These are phyloP conservation scores for Drosophila mayaguana DNA, from an alignment of 2,888 invertebrate species.

Conservation along the genomic window DNA sequence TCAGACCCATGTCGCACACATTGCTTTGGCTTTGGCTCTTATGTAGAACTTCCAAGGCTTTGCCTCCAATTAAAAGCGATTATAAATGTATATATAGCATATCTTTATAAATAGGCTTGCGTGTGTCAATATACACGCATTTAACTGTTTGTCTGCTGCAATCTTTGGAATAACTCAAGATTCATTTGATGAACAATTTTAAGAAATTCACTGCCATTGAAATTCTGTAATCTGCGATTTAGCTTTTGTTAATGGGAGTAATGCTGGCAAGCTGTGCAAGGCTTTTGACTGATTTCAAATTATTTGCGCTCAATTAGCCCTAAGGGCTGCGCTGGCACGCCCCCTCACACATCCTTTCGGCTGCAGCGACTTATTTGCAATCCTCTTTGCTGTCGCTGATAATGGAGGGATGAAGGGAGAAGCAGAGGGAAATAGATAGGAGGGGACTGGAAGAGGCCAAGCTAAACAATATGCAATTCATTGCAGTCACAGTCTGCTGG, in stretches of 20 bases:
- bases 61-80: neutral
- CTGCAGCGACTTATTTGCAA: constrained; percentile 37
- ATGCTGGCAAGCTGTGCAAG: neutral
- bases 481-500: constrained; percentile 47
- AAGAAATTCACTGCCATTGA: too few relatives aligned
- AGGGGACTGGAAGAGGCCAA: neutral
- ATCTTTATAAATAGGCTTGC: neutral
- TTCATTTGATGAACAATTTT: neutral
- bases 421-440: too few relatives aligned
- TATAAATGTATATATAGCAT: neutral
- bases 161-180: neutral
- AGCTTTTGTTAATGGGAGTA: neutral
- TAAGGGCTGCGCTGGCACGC: neutral
- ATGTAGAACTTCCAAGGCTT: neutral
- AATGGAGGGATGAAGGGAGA: neutral
- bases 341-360: neutral
- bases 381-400: constrained; percentile 32
- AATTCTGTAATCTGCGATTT: neutral
- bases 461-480: constrained; percentile 50
- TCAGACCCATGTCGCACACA: neutral
- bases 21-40: neutral
- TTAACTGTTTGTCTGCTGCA: neutral
- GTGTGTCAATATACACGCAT: too few relatives aligned
- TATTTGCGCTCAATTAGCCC: constrained; percentile 71
- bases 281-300: constrained; percentile 29